A percentile compares a stretch with the other conserved stretches of the same genome.
phyloP scores from a whole-genome alignment of 2,113 vertebrate species.

The Urocitellus parryii region DNA sequence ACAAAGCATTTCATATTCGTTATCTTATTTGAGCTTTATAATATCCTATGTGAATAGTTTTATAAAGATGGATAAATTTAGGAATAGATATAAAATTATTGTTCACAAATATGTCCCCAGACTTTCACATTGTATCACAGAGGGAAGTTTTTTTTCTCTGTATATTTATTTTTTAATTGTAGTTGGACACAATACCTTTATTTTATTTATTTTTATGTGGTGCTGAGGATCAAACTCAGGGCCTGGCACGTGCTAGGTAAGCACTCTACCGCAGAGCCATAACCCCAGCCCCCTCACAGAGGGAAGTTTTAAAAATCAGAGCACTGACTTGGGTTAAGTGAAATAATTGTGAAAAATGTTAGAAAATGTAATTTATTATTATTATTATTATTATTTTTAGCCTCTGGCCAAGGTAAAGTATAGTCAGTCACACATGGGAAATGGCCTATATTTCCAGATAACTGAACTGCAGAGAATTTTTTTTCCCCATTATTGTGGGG shows the following conservation, averaged over 20 bases:
- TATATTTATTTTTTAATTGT: too few relatives aligned
- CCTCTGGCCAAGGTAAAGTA: neutral
- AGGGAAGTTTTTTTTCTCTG: slow-evolving; percentile 17
- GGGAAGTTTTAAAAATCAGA: slow-evolving; percentile 58
- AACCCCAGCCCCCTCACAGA: neutral
- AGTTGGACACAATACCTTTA: too few relatives aligned
- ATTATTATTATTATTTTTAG: slow-evolving; percentile 33
- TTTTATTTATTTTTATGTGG: too few relatives aligned
- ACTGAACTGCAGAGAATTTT: slow-evolving; percentile 52
- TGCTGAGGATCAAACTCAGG: too few relatives aligned
- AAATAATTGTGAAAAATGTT: slow-evolving; percentile 58
- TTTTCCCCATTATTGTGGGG: slow-evolving; percentile 10
- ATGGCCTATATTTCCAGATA: neutral
- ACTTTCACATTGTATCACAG: slow-evolving; percentile 40
- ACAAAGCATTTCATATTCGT: slow-evolving; percentile 44
- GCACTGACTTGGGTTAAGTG: slow-evolving; percentile 34
- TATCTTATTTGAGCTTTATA: slow-evolving; percentile 54
- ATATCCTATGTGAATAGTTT: slow-evolving; percentile 3
- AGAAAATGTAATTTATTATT: slow-evolving; percentile 33
- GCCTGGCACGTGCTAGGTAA: too few relatives aligned
- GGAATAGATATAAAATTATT: slow-evolving; percentile 45
- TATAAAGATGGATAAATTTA: neutral
- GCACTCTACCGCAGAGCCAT: too few relatives aligned
- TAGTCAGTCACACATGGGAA: neutral
- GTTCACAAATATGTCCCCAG: neutral